phyloP scores from a whole-genome alignment of 53 echinoderm and acorn worm species.

The Paracentrotus lividus region DNA sequence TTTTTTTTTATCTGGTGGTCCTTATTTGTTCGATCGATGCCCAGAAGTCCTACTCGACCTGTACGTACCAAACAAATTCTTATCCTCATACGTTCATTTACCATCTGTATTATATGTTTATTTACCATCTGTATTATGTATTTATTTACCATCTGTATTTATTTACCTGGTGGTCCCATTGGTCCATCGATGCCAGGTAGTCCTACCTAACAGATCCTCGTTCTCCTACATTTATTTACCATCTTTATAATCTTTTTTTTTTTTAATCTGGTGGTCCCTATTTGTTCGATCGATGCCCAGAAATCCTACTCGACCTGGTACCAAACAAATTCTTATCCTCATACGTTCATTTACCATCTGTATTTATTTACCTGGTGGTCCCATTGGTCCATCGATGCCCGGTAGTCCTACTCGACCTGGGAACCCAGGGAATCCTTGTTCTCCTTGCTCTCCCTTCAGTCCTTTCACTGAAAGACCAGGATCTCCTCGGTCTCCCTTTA shows the following conservation, averaged over 20 bases:
- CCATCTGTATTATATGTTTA: too few species aligned
- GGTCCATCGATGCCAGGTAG: too few species aligned
- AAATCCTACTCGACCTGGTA: constrained; percentile 48
- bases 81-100: too few species aligned
- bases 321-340: constrained; percentile 20
- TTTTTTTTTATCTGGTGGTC: too few species aligned
- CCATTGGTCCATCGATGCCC: constrained; percentile 44
- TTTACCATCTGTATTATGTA: too few species aligned
- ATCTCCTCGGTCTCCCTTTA: constrained; percentile 67
- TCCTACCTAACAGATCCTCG: too few species aligned
- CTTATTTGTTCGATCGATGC: too few species aligned
- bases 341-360: too few species aligned
- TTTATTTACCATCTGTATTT: too few species aligned
- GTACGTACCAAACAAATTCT: constrained; percentile 31
- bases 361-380: constrained; percentile 42
- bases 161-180: constrained; percentile 26
- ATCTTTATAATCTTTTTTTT: too few species aligned
- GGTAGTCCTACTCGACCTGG: constrained; percentile 58
- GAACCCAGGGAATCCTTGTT: constrained; percentile 13
- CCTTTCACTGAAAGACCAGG: neutral
- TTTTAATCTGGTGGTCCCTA: too few species aligned
- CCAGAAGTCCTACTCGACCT: constrained; percentile 61
- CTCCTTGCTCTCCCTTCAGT: constrained; percentile 57
- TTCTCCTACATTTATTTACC: too few species aligned
- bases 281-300: constrained; percentile 63